Evolutionary conservation across 1,140 invertebrate species (phyloP).

Genomic region (Atta cephalotes): DNA sequence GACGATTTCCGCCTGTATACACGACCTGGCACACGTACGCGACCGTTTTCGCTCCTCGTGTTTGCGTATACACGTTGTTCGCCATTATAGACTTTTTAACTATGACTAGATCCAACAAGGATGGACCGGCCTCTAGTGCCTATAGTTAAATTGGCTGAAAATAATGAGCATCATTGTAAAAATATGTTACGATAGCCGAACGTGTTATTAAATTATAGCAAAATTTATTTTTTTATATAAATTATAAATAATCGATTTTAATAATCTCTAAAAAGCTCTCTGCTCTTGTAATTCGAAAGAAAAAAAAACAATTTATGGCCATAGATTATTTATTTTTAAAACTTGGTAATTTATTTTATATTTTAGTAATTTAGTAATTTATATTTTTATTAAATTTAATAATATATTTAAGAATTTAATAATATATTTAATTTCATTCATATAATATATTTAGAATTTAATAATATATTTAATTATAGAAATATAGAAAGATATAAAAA

Average conservation of each 20-base stretch:
- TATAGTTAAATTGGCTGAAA: neutral
- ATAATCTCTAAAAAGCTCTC: neutral
- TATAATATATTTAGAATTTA: too few species aligned
- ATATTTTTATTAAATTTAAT: too few species aligned
- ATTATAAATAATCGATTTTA: neutral
- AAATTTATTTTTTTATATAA: neutral
- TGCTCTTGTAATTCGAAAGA: neutral
- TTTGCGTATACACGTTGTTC: constrained; percentile 12
- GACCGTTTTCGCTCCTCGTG: constrained; percentile 28
- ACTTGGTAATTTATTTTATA: neutral
- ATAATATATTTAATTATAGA: too few species aligned
- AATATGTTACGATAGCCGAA: neutral
- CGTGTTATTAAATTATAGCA: neutral
- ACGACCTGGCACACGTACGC: constrained; percentile 14
- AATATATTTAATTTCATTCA: too few species aligned
- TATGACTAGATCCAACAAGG: constrained; percentile 45
- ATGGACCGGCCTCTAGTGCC: neutral
- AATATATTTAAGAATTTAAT: too few species aligned
- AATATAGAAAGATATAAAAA: too few species aligned
- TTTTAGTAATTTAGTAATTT: neutral
- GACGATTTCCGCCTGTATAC: constrained; percentile 20
- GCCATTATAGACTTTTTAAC: constrained; percentile 61
- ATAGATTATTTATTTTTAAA: neutral
- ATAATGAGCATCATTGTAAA: neutral
- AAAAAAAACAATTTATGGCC: too few species aligned